Evolutionary conservation across 2,797 vertebrate species (phyloP), one percentile per base, ranked within the genome.

Genomic region (Pteronotus mesoamericanus): DNA sequence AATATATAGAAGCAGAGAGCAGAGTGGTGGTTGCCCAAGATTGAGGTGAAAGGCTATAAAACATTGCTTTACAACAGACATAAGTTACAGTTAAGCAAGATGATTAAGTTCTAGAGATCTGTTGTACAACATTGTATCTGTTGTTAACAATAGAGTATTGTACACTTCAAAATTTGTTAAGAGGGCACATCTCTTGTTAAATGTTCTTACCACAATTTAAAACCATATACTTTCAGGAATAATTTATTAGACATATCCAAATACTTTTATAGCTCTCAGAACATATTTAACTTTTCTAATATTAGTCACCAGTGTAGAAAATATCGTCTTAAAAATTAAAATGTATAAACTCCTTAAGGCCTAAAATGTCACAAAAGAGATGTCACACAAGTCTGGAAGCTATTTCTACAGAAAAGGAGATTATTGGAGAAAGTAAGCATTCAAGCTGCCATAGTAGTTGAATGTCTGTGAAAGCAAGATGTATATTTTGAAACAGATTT

Each of bases 401-500:
- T 4, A 57, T 66, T 87, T 94, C 48, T 72, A 66, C 8, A 75
- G 22, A 57, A 94, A 92, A 82, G 10, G 34, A 90, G n/a, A 42
- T 32, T 32, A 78, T 6, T 90, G 21, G 15, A 82, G 24, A 90
- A 96, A 82, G 22, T 51, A 80, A 83, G 15, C 4, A 74, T 85
- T 74, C 24, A 64, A 15, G 53, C 37, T 89, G 5, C 12, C 39
- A 75, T 69, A 82, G 55, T 66, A 55, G 87, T 75, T 92, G 44
- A 94, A 94, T 90, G 80, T 95, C 51, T 64, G 11, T 77, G 85
- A 77, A 59, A 88, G 34, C n/a, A 95, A 95, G 18, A 29, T 80
- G 15, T 34, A 5, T 71, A 48, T 77, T 95, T 86, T 66, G 11
- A 80, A 95, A 72, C 2, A 80, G 78, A 64, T 34, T 72, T 83